Percentiles rank a stretch among this genome's conserved stretches.
Evolutionary conservation across 1,140 invertebrate species (phyloP).

Genomic region (Araneus ventricosus): DNA sequence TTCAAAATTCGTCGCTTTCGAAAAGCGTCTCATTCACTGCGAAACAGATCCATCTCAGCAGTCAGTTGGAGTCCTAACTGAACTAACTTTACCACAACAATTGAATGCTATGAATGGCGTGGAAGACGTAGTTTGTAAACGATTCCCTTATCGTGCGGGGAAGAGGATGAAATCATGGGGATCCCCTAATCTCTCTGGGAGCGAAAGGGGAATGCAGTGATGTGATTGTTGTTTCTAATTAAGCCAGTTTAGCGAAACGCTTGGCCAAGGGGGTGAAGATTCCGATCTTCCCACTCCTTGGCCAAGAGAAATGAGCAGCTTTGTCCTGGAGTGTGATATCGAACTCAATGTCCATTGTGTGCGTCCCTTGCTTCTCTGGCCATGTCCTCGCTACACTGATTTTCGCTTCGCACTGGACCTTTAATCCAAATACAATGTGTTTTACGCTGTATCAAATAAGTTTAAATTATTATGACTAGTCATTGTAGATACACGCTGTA

Average conservation of each 20-base stretch:
- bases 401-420: neutral
- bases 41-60: too few species aligned
- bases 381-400: neutral
- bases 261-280: slow-evolving; percentile 48
- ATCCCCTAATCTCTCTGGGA: slow-evolving; percentile 35
- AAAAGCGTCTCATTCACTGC: too few species aligned
- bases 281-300: slow-evolving; percentile 49
- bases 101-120: neutral
- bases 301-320: slow-evolving; percentile 41
- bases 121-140: slow-evolving; percentile 2
- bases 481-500: too few species aligned
- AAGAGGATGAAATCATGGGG: slow-evolving; percentile 47
- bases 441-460: neutral
- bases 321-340: neutral
- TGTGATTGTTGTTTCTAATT: slow-evolving; percentile 58
- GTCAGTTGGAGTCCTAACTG: neutral
- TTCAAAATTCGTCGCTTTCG: too few species aligned
- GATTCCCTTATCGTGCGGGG: slow-evolving; percentile 46
- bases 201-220: slow-evolving; percentile 35
- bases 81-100: neutral
- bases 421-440: neutral
- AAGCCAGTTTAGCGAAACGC: slow-evolving; percentile 26
- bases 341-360: neutral
- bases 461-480: neutral
- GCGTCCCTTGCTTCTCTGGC: neutral